Evolutionary conservation across 2,797 vertebrate species (phyloP), one percentile per base, ranked within the genome.

Genomic region (Ptychobarbus kaznakovi): DNA sequence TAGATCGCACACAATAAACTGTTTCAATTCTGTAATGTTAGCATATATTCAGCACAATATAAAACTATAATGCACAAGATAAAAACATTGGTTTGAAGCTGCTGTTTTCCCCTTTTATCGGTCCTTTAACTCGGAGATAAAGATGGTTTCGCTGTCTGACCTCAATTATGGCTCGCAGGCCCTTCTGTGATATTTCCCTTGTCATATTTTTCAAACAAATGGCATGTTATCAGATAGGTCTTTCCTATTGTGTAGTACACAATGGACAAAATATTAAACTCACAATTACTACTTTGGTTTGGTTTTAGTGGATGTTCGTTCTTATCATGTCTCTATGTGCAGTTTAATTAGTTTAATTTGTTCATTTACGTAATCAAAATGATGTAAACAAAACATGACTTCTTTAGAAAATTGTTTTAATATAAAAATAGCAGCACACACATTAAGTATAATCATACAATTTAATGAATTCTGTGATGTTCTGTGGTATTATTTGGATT

Each of bases 111-210:
- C 1, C 22, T 44, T 42, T 72, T 72, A 25, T 44, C 69, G 15
- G 22, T 72, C 40, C 69, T 72, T 72, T 44, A 72, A 42, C 69
- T 25, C 5, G 25, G 22, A 72, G 42, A 72, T 73, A 73, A 46
- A 25, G 40, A 46, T 25, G 25, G n/a, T 72, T 25, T 25, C 16
- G 70, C 6, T 46, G 70, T 16, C 42, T 49, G 70, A 3, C 42
- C n/a, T 28, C 42, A 73, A 15, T 70, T n/a, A 70, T n/a, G 38
- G 20, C 38, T 44, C 0, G 0, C 1, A 38, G 16, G 32, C 16
- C 16, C 16, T 35, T 63, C 25, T 63, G 61, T 63, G 66, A 38
- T 44, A 28, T 32, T 74, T 74, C 3, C 13, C 7, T 28, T 74
- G 25, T 35, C 70, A 0, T 72, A 16, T 51, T 32, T 28, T 73